A percentile compares a stretch with the other conserved stretches of the same genome.
These are phyloP conservation scores for Xanthia togata DNA, from an alignment of 2,888 invertebrate species.

Conservation along the genomic window DNA sequence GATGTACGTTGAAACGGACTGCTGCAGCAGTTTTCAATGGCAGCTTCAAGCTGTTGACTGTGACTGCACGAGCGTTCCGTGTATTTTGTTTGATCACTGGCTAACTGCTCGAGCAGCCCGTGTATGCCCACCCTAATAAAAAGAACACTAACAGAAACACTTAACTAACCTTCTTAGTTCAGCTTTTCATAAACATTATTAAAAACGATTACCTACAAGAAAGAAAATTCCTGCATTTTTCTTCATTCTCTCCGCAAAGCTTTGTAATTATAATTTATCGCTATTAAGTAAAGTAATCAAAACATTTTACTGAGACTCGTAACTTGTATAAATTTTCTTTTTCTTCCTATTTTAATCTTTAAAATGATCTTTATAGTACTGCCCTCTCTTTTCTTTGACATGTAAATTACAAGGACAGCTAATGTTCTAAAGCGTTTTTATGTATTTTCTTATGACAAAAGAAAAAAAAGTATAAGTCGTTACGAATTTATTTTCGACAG, in stretches of 20 bases:
- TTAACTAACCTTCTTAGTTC: neutral
- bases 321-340: neutral
- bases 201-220: neutral
- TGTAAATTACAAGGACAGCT: neutral
- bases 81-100: too few species aligned
- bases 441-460: neutral
- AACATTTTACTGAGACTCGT: slow-evolving; percentile 8
- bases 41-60: too few species aligned
- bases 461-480: neutral
- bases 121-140: neutral
- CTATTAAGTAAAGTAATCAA: slow-evolving; percentile 23
- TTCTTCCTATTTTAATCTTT: neutral
- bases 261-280: slow-evolving; percentile 42
- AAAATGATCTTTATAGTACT: neutral
- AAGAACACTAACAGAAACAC: neutral
- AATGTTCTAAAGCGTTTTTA: neutral
- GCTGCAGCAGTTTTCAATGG: too few species aligned
- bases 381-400: neutral
- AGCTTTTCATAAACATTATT: slow-evolving; percentile 11
- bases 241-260: slow-evolving; percentile 17
- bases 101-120: too few species aligned
- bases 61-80: too few species aligned
- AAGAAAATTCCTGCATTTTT: slow-evolving; percentile 29
- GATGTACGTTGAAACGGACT: too few species aligned
- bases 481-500: neutral